Evolutionary conservation across 1,140 invertebrate genomes (phyloP).

Genomic region (Eueides isabella): DNA sequence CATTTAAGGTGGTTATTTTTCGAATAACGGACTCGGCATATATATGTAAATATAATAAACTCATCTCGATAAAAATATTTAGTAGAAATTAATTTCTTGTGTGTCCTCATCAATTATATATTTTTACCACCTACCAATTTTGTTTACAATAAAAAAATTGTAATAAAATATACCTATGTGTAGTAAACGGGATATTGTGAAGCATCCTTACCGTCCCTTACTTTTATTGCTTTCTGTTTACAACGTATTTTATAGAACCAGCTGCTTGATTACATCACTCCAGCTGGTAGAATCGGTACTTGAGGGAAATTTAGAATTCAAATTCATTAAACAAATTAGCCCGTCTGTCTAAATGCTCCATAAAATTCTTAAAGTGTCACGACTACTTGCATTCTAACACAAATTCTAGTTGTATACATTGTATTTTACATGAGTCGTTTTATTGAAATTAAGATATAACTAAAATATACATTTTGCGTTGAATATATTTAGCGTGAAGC

Average conservation of each 20-base stretch:
- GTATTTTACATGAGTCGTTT: slow-evolving; percentile 18
- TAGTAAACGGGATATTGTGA: slow-evolving; percentile 20
- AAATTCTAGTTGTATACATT: slow-evolving; percentile 23
- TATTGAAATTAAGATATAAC: not conserved
- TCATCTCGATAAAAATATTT: no score
- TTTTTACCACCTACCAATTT: not conserved
- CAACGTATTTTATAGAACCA: slow-evolving; percentile 72
- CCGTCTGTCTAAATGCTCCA: slow-evolving; percentile 20
- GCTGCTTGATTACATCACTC: slow-evolving; percentile 71
- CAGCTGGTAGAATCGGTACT: slow-evolving; percentile 58
- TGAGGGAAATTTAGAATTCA: slow-evolving; percentile 46
- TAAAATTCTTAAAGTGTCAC: slow-evolving; percentile 38
- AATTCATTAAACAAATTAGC: slow-evolving; percentile 40
- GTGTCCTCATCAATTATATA: no score
- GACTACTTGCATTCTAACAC: slow-evolving; percentile 22
- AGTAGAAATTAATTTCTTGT: no score
- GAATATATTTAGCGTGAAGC: not conserved
- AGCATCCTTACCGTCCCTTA: slow-evolving; percentile 45
- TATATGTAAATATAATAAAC: not conserved
- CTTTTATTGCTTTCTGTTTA: slow-evolving; percentile 71
- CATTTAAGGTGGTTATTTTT: not conserved
- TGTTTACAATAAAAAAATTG: not conserved
- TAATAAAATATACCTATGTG: slow-evolving; percentile 10
- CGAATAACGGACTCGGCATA: not conserved
- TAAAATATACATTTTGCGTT: not conserved